Evolutionary conservation across 2,113 vertebrate species (phyloP).

Genomic region (Oreochromis tanganicae): DNA sequence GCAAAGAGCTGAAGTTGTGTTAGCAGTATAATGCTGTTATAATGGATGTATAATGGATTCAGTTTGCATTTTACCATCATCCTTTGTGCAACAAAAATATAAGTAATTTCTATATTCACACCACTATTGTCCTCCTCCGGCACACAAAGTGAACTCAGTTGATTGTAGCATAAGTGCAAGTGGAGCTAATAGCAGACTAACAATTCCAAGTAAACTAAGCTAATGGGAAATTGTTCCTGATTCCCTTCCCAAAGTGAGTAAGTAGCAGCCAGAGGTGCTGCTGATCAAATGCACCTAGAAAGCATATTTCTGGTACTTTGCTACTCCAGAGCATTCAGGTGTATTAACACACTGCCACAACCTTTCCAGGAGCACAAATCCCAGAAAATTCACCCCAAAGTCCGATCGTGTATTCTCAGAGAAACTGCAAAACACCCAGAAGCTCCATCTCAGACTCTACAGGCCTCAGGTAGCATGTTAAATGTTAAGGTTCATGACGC

Average conservation of each 20-base stretch:
- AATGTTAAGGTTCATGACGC: neutral
- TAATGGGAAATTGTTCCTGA: neutral
- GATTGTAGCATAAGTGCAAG: neutral
- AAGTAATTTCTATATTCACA: fast-evolving
- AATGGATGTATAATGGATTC: neutral
- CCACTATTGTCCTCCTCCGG: neutral
- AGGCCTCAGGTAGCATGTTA: neutral
- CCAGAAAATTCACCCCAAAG: neutral
- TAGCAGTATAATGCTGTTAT: neutral
- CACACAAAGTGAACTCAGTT: neutral
- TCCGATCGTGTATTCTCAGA: fast-evolving
- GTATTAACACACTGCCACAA: neutral
- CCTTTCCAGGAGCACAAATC: fast-evolving
- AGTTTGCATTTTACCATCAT: neutral
- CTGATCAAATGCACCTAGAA: neutral
- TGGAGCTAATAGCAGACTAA: neutral
- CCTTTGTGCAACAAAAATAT: neutral
- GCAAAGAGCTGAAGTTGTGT: neutral
- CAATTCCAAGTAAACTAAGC: neutral
- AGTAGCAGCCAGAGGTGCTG: neutral
- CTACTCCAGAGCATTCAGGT: neutral
- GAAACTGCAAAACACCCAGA: neutral
- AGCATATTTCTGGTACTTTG: neutral
- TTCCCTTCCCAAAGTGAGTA: neutral
- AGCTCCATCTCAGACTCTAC: neutral